Percentiles rank a stretch among this genome's conserved stretches.
These are phyloP conservation scores for Drosophila albomicans DNA, from an alignment of 1,140 invertebrate species.

Conservation along the genomic window DNA sequence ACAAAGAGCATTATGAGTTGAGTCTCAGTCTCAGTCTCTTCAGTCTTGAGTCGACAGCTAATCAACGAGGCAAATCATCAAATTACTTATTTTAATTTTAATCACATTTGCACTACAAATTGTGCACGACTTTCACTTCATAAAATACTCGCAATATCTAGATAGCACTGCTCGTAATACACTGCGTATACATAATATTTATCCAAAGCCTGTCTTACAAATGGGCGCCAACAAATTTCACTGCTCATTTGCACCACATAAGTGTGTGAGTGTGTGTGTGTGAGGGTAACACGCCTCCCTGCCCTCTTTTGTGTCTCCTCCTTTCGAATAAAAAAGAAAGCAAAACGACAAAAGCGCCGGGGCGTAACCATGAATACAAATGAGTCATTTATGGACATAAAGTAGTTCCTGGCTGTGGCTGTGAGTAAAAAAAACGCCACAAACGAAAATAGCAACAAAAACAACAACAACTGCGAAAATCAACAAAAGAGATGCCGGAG, in stretches of 20 bases:
- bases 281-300: background rate
- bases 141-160: background rate
- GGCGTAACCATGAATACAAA: constrained; percentile 54
- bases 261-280: background rate
- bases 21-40: too few relatives aligned
- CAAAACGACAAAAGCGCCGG: constrained; percentile 28
- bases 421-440: constrained; percentile 4
- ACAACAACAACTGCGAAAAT: background rate
- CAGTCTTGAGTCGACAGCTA: background rate
- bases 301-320: background rate
- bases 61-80: too few relatives aligned
- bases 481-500: background rate
- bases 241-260: constrained; percentile 38
- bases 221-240: constrained; percentile 39
- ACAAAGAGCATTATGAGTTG: background rate
- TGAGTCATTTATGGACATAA: constrained; percentile 51
- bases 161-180: background rate
- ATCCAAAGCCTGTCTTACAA: constrained; percentile 23
- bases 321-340: background rate
- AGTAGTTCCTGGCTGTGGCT: constrained; percentile 29
- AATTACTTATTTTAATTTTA: background rate
- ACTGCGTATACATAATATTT: constrained; percentile 30
- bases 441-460: constrained; percentile 8
- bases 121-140: background rate
- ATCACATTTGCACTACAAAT: background rate